Evolutionary conservation across 2,888 invertebrate genomes (phyloP).

Genomic region (Dryomyza anilis): DNA sequence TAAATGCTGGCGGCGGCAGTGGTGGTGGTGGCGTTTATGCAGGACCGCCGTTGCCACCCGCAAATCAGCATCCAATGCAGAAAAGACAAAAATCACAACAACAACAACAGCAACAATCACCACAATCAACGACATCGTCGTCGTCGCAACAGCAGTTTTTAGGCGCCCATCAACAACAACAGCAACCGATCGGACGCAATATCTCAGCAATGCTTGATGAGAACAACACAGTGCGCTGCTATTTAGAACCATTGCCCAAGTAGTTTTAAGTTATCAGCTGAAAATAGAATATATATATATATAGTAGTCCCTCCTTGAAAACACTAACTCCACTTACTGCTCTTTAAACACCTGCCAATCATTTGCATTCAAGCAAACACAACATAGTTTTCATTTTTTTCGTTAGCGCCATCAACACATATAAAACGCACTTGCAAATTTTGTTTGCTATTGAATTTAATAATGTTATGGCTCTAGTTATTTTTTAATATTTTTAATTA

Average conservation of each 20-base stretch:
- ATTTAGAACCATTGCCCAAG: conserved; percentile 71
- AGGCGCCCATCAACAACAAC: conserved; percentile 37
- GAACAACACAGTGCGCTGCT: conserved; percentile 84
- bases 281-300: too few species aligned
- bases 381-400: too few species aligned
- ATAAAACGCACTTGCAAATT: too few species aligned
- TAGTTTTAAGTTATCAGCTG: conserved; percentile 35
- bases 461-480: too few species aligned
- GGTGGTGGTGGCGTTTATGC: neutral
- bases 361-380: too few species aligned
- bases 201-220: conserved; percentile 80
- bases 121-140: conserved; percentile 54
- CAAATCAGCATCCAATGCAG: conserved; percentile 55
- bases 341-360: too few species aligned
- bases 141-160: conserved; percentile 49
- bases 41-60: conserved; percentile 55
- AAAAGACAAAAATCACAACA: conserved; percentile 50
- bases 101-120: conserved; percentile 39
- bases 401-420: too few species aligned
- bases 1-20: conserved; percentile 40
- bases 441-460: too few species aligned
- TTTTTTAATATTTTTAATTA: too few species aligned
- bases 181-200: conserved; percentile 52
- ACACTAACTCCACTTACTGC: neutral
- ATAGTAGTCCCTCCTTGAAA: too few species aligned